Conservation (phyloP, 2,113 vertebrate species). For the Epinephelus fuscoguttatus region DNA sequence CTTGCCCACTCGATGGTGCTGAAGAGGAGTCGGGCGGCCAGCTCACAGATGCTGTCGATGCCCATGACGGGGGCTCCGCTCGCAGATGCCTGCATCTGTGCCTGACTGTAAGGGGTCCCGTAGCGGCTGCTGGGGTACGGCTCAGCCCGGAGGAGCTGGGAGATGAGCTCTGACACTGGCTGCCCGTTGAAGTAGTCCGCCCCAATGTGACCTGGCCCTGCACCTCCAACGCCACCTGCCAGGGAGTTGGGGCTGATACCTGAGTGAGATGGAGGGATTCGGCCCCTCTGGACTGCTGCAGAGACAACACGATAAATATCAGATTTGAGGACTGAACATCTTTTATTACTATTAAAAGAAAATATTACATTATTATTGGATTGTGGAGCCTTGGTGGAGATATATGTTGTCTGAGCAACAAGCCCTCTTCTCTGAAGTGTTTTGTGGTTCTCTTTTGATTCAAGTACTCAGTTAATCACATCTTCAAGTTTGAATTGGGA, state of each 20-base stretch:
- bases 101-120: slow-evolving; percentile 87
- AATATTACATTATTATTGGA: not conserved
- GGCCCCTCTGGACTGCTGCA: slow-evolving; percentile 93
- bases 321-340: not conserved
- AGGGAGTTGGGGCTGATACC: slow-evolving; percentile 89
- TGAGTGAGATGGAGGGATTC: slow-evolving; percentile 92
- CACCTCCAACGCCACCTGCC: slow-evolving; percentile 66
- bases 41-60: slow-evolving; percentile 98
- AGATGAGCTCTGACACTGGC: slow-evolving; percentile 94
- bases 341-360: not conserved
- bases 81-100: slow-evolving; percentile 82
- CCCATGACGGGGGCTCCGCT: slow-evolving; percentile 86
- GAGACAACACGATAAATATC: not conserved
- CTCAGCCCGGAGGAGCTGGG: slow-evolving; percentile 94
- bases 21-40: slow-evolving; percentile 96
- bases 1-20: slow-evolving; percentile 97
- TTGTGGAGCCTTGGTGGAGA: not conserved
- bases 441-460: not conserved
- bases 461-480: not conserved
- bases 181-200: slow-evolving; percentile 92
- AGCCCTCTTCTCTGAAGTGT: not conserved
- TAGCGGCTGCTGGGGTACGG: slow-evolving; percentile 93
- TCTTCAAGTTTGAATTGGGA: not conserved
- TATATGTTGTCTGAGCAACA: not conserved
- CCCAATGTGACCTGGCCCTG: slow-evolving; percentile 69